phyloP scores from a whole-genome alignment of 2,113 vertebrate species.

The Saiga tatarica region DNA sequence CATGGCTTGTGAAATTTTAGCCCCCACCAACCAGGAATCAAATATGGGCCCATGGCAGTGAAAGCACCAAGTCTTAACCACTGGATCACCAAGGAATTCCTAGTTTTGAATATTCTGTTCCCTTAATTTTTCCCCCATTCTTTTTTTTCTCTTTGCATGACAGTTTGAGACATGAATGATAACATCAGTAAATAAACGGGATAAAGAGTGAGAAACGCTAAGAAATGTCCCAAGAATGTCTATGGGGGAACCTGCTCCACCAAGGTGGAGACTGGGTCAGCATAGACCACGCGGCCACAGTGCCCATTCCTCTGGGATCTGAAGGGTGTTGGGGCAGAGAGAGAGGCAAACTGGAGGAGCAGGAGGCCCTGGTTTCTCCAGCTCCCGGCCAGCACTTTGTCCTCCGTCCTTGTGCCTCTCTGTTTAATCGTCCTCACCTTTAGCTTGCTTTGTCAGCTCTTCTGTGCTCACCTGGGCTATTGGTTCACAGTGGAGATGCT shows the following conservation, averaged over 20 bases:
- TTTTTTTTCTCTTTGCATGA: not conserved
- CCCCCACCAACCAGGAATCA: not conserved
- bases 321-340: too few relatives aligned
- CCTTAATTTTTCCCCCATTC: not conserved
- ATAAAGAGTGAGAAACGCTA: not conserved
- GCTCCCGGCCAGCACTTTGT: not conserved
- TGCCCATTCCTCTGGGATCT: not conserved
- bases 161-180: not conserved
- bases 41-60: not conserved
- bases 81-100: not conserved
- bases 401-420: too few relatives aligned
- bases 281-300: not conserved
- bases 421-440: not conserved
- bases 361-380: not conserved
- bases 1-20: not conserved
- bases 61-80: not conserved
- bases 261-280: not conserved
- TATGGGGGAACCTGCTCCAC: fast-evolving
- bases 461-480: not conserved
- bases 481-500: not conserved
- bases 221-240: not conserved
- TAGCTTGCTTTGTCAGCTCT: not conserved
- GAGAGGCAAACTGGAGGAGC: not conserved
- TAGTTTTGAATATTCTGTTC: not conserved
- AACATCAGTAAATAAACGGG: not conserved